A percentile compares a stretch with the other conserved stretches of the same genome.
Evolutionary conservation across 2,113 vertebrate genomes (phyloP).

Genomic region (Azemiops feae): DNA sequence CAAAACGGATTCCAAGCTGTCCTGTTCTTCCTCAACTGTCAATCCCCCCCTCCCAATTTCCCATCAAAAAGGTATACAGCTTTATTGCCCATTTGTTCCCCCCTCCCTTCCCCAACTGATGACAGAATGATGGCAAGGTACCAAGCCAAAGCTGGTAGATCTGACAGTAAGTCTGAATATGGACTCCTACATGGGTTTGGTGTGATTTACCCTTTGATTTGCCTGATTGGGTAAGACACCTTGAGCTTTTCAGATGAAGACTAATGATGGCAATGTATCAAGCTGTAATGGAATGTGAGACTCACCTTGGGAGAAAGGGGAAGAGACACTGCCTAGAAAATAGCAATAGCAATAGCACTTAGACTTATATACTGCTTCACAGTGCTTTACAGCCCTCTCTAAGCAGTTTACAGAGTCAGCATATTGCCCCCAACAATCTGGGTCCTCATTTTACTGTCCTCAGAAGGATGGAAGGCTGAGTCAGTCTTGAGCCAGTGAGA

Average conservation of each 20-base stretch:
- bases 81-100: too few species aligned
- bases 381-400: too few species aligned
- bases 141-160: background rate
- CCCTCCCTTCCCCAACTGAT: background rate
- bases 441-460: too few species aligned
- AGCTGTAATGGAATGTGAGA: background rate
- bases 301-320: background rate
- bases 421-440: too few species aligned
- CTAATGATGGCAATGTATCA: background rate
- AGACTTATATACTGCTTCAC: too few species aligned
- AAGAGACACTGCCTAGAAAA: background rate
- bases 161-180: background rate
- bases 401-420: too few species aligned
- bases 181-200: background rate
- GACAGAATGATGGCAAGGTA: background rate
- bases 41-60: background rate
- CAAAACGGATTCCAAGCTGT: fast-evolving
- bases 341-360: too few species aligned
- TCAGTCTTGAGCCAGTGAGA: too few species aligned
- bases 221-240: background rate
- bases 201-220: background rate
- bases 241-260: background rate
- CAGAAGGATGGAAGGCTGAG: too few species aligned
- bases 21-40: background rate
- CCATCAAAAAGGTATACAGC: background rate